Evolutionary conservation across 2,888 invertebrate species (phyloP).

Genomic region (Hirtodrosophila trivittata): DNA sequence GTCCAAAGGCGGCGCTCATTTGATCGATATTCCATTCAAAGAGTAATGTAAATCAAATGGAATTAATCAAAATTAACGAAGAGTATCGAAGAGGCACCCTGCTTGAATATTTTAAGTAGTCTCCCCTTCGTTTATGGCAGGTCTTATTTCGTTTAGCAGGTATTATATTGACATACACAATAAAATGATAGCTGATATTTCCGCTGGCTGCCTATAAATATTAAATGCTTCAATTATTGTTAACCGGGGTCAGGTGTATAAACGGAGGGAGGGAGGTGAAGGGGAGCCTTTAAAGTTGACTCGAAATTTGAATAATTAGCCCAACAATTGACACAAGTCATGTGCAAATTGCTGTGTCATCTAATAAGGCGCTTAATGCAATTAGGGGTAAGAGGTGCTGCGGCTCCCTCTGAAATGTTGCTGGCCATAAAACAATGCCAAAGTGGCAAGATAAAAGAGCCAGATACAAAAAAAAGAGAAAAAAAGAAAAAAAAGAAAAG

Average conservation of each 20-base stretch:
- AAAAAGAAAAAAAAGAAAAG: slow-evolving; percentile 30
- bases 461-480: slow-evolving; percentile 62
- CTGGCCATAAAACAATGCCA: slow-evolving; percentile 69
- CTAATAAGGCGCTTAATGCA: slow-evolving; percentile 72
- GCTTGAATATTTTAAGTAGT: too few species aligned
- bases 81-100: too few species aligned
- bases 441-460: slow-evolving; percentile 69
- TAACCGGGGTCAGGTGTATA: background rate
- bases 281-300: slow-evolving; percentile 10
- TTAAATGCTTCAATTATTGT: slow-evolving; percentile 45
- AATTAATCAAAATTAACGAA: too few species aligned
- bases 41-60: too few species aligned
- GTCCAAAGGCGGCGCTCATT: too few species aligned
- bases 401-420: background rate
- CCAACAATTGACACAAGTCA: slow-evolving; percentile 59
- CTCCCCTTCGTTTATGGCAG: too few species aligned
- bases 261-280: too few species aligned
- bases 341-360: slow-evolving; percentile 69
- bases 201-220: slow-evolving; percentile 42
- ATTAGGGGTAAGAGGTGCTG: slow-evolving; percentile 34
- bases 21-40: too few species aligned
- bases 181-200: slow-evolving; percentile 24
- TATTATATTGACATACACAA: background rate
- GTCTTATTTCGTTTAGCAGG: background rate
- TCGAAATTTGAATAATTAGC: slow-evolving; percentile 22